A percentile compares a stretch with the other conserved stretches of the same genome.
Evolutionary conservation across 2,888 invertebrate genomes (phyloP).

Genomic region (Neoscelio sp.): DNA sequence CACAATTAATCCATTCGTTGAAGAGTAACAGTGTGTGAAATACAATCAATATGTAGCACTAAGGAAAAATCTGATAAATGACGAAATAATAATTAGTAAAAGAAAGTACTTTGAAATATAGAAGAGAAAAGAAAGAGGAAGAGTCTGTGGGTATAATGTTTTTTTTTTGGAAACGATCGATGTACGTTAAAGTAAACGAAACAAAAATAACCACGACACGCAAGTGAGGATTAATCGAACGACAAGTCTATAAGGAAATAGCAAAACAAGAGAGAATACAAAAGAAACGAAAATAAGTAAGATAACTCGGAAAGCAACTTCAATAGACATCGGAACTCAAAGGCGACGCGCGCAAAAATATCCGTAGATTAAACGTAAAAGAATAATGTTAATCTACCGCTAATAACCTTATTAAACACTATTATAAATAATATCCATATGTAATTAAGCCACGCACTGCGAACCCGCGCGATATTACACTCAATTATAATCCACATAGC

Average conservation of each 20-base stretch:
- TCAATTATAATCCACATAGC: slow-evolving; percentile 75
- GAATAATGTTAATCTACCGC: slow-evolving; percentile 75
- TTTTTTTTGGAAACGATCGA: slow-evolving; percentile 32
- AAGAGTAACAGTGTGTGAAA: slow-evolving; percentile 61
- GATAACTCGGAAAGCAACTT: slow-evolving; percentile 65
- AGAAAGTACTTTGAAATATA: slow-evolving; percentile 57
- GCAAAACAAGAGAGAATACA: slow-evolving; percentile 29
- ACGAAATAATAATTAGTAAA: slow-evolving; percentile 55
- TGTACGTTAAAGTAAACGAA: slow-evolving; percentile 47
- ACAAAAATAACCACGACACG: slow-evolving; percentile 16
- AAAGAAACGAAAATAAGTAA: slow-evolving; percentile 44
- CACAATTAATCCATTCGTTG: slow-evolving; percentile 57
- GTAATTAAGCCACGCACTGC: slow-evolving; percentile 78
- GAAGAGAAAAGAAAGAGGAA: slow-evolving; percentile 23
- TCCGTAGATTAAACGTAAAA: slow-evolving; percentile 66
- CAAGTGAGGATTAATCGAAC: slow-evolving; percentile 7
- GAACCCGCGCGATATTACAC: slow-evolving; percentile 74
- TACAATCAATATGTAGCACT: slow-evolving; percentile 15
- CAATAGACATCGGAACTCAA: slow-evolving; percentile 75
- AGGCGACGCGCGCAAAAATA: slow-evolving; percentile 61
- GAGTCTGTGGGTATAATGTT: slow-evolving; percentile 54
- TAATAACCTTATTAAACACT: slow-evolving; percentile 77
- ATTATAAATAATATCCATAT: slow-evolving; percentile 78
- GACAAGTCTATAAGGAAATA: slow-evolving; percentile 21
- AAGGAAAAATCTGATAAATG: slow-evolving; percentile 45